Evolutionary conservation across 2,888 invertebrate genomes (phyloP), one percentile per base, ranked within the genome.

Genomic region (Polydesmus complanatus): DNA sequence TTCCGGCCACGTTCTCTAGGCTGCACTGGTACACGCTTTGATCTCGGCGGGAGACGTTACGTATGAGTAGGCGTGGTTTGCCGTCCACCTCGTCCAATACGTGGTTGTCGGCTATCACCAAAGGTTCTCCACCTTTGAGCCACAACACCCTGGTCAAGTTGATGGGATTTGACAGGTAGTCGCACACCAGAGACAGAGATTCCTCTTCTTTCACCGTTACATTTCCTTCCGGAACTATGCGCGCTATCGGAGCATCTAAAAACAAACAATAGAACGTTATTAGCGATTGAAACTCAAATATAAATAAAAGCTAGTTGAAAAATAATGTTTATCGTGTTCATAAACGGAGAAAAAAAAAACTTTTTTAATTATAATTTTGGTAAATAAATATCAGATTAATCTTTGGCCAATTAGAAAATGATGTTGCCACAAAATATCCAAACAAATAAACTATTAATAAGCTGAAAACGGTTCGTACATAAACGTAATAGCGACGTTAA

Each of bases 121-220:
- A 23, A 22, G 61, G 56, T 56, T 57, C 61, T 25, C 55, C 52
- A 25, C 57, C 61, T 61, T 61, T 61, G 25, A 61, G 47, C 92
- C 92, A 61, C 23, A 61, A 27, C 22, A 61, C 57, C 48, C 57
- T 50, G 56, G 78, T 80, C 27, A 92, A 77, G 14, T 85, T 81
- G 26, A 87, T 84, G 0, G 93, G 92, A 76, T 93, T 93, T 61
- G 92, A 88, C 66, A 85, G 83, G 72, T 89, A 91, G 68, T 83
- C 81, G 73, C 92, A 92, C 66, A 83, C 81, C 57, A 92, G 79
- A 50, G 86, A 77, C 54, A 88, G 80, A 67, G 84, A 83, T 48
- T 81, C 79, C n/a, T 83, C 83, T 73, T 91, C 92, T 68, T 86
- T 85, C 3, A 86, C 84, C 0, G 87, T 86, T 64, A 86, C 80